phyloP scores from a whole-genome alignment of 2,797 vertebrate genomes.

The Zenarchopterus dispar region DNA sequence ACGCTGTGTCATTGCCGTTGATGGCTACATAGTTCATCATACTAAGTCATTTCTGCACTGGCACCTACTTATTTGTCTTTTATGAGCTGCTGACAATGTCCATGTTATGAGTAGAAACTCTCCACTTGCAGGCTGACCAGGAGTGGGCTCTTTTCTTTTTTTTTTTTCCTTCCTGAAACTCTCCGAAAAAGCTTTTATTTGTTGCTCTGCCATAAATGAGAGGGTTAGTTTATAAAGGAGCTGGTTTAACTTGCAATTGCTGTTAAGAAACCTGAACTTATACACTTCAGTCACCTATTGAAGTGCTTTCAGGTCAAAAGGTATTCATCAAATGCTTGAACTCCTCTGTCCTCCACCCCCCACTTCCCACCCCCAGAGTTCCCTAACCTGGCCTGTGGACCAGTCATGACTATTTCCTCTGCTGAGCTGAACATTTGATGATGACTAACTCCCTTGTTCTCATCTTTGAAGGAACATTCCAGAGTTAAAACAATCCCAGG shows the following conservation, averaged over 20 bases:
- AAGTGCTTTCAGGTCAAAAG: conserved; percentile 10
- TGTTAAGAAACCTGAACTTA: conserved; percentile 18
- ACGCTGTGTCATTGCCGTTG: conserved; percentile 72
- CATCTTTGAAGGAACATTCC: not conserved
- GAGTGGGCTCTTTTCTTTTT: not conserved
- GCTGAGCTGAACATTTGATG: conserved; percentile 11
- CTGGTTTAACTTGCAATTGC: conserved; percentile 13
- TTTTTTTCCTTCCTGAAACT: conserved; percentile 15
- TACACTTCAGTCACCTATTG: conserved; percentile 1
- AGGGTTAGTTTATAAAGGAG: not conserved
- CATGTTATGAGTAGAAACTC: conserved; percentile 43
- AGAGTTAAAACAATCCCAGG: too few relatives aligned
- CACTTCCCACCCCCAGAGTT: too few relatives aligned
- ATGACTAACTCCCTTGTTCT: conserved; percentile 41
- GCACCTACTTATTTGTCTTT: conserved; percentile 79
- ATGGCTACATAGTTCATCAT: conserved; percentile 66
- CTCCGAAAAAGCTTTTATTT: conserved; percentile 21
- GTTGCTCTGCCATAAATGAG: not conserved
- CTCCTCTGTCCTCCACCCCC: too few relatives aligned
- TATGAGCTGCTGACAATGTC: conserved; percentile 67
- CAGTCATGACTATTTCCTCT: too few relatives aligned
- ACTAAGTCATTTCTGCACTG: conserved; percentile 70
- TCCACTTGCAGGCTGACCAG: conserved; percentile 40
- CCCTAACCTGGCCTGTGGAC: too few relatives aligned
- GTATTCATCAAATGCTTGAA: not conserved